Evolutionary conservation across 92 coral and sea anemone genomes (phyloP).

Genomic region (Chrysogorgia sp.): DNA sequence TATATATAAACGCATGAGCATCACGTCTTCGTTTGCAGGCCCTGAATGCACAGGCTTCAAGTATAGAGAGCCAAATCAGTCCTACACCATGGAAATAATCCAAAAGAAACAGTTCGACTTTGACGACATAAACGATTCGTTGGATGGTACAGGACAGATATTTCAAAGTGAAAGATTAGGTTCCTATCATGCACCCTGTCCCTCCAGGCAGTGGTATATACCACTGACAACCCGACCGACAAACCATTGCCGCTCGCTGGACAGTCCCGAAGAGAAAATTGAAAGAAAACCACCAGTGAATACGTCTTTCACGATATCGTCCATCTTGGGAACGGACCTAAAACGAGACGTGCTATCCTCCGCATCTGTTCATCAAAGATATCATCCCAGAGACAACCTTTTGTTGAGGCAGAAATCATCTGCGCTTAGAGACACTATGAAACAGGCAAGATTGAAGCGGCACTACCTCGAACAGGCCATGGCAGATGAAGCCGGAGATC

Average conservation of each 20-base stretch:
- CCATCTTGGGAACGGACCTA: constrained; percentile 24
- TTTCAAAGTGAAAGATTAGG: not conserved
- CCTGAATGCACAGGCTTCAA: not conserved
- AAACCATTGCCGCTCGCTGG: not conserved
- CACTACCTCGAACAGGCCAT: constrained; percentile 9
- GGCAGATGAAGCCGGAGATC: constrained; percentile 5
- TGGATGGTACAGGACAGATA: not conserved
- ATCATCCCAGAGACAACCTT: constrained; percentile 2
- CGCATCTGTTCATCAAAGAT: constrained; percentile 1
- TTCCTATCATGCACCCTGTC: not conserved
- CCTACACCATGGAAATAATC: constrained; percentile 8
- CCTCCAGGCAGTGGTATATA: not conserved
- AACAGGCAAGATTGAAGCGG: constrained; percentile 17
- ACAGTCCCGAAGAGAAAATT: not conserved
- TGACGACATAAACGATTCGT: not conserved
- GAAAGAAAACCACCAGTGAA: not conserved
- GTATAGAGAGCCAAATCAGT: not conserved
- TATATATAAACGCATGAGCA: not conserved
- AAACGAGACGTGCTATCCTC: not conserved
- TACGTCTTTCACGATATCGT: constrained; percentile 30
- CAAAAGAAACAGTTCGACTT: constrained; percentile 8
- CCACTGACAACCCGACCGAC: constrained; percentile 11
- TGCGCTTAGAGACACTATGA: constrained; percentile 14
- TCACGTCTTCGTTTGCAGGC: not conserved
- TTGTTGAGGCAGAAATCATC: constrained; percentile 11